Base-by-base conservation (phyloP, 2,113 vertebrate genomes). In the Pleuronectes platessa region DNA sequence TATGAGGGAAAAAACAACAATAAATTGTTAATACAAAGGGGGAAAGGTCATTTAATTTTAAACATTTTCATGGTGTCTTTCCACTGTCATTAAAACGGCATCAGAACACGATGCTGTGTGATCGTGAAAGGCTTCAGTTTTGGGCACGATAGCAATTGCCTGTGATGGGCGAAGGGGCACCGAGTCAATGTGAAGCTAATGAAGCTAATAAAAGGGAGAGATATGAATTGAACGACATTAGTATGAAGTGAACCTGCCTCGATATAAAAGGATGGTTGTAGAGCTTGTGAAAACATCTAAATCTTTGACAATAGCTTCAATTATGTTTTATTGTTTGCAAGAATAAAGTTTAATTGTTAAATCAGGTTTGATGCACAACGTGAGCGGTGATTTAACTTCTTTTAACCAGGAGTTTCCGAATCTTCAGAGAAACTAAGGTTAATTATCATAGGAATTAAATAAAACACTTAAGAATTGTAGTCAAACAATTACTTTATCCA, bases 131-230 rank as follows among this genome's bases (percentile, higher is more conserved):
- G 56, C 45, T 79, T 88, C 68, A 75, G 63, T 75, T 76, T 79
- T 81, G 58, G 71, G 13, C 55, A 70, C 51, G 74, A 83, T 83
- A 81, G 84, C 68, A 81, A 76, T 85, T 85, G 79, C 78, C 74
- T 81, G 87, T 83, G 76, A 90, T 86, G 74, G 79, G 71, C 61
- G 86, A 89, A 90, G 88, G 82, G 86, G 88, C 71, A 77, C 68
- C 90, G 86, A 83, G 68, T 90, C 81, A 79, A 76, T 61, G 67
- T 84, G 82, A 65, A 81, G 77, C 72, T 54, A 76, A 74, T 86
- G 78, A 78, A 84, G 83, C 83, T 81, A 76, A 89, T 89, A 90
- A 92, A 89, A 90, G 79, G 85, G 55, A 89, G 73, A 80, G 69
- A 74, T 70, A 82, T 54, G 18, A 54, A 10, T 54, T 54, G 51